These are phyloP conservation scores for Dryocosmus kuriphilus DNA, from an alignment of 2,888 invertebrate genomes.

Conservation along the genomic window DNA sequence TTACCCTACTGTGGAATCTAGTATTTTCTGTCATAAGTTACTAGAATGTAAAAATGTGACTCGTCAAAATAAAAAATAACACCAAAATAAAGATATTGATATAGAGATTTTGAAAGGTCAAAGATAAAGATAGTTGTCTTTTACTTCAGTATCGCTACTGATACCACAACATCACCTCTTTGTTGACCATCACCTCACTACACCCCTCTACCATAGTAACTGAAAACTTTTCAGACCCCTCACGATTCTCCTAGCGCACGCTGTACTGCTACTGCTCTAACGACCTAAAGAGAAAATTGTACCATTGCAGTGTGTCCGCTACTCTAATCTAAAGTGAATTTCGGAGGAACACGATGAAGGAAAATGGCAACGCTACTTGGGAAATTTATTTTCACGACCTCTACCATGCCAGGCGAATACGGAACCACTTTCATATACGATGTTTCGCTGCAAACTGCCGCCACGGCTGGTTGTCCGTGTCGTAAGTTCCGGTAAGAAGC, in stretches of 20 bases:
- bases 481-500: slow-evolving; percentile 5
- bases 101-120: too few relatives aligned
- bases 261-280: slow-evolving; percentile 66
- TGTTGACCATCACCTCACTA: too few relatives aligned
- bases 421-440: slow-evolving; percentile 49
- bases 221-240: slow-evolving; percentile 55
- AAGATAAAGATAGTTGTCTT: too few relatives aligned
- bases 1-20: too few relatives aligned
- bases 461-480: not conserved
- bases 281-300: slow-evolving; percentile 68
- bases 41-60: too few relatives aligned
- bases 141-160: too few relatives aligned
- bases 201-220: slow-evolving; percentile 31
- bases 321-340: slow-evolving; percentile 72
- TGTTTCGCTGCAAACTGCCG: slow-evolving; percentile 42
- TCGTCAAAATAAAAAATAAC: too few relatives aligned
- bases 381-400: slow-evolving; percentile 66
- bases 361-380: slow-evolving; percentile 51
- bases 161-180: too few relatives aligned
- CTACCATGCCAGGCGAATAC: slow-evolving; percentile 44
- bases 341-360: slow-evolving; percentile 55
- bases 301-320: slow-evolving; percentile 58
- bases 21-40: too few relatives aligned
- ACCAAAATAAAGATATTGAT: too few relatives aligned
- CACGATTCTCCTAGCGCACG: slow-evolving; percentile 66